Conservation (phyloP, 2,888 invertebrate species). For the Cyrtodaria siliqua region DNA sequence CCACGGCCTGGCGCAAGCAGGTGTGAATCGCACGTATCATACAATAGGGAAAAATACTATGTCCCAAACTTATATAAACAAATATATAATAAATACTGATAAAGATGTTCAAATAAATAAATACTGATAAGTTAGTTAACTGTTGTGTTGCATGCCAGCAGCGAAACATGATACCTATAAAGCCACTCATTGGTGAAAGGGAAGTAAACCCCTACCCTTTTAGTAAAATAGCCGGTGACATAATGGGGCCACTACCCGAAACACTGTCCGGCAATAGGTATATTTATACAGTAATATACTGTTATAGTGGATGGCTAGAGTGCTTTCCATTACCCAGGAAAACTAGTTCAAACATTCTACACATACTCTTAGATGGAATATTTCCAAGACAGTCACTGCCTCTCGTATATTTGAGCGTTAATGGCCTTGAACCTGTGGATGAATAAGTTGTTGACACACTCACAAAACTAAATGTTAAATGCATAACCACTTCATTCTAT, state of each 20-base stretch:
- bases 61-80: slow-evolving; percentile 9
- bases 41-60: slow-evolving; percentile 24
- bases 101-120: too few relatives aligned
- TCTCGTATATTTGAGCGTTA: slow-evolving; percentile 31
- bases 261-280: slow-evolving; percentile 42
- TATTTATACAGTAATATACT: slow-evolving; percentile 17
- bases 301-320: slow-evolving; percentile 20
- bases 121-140: slow-evolving; percentile 5
- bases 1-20: too few relatives aligned
- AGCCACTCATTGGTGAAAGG: slow-evolving; percentile 45
- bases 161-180: slow-evolving; percentile 2
- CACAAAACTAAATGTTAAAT: slow-evolving; percentile 27
- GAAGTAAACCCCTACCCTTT: slow-evolving; percentile 43
- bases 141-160: slow-evolving; percentile 39
- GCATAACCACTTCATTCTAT: slow-evolving; percentile 25
- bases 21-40: slow-evolving; percentile 3
- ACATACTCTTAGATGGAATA: slow-evolving; percentile 12
- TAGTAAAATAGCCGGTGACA: slow-evolving; percentile 34
- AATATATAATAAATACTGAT: slow-evolving; percentile 14
- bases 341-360: slow-evolving; percentile 11
- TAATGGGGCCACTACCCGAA: slow-evolving; percentile 32
- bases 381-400: slow-evolving; percentile 26
- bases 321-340: slow-evolving; percentile 19
- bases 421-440: slow-evolving; percentile 28
- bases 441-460: slow-evolving; percentile 25